Percentiles rank a stretch among this genome's conserved stretches.
Conservation (phyloP, 1,140 invertebrate species). For the Papilio polyxenes region DNA sequence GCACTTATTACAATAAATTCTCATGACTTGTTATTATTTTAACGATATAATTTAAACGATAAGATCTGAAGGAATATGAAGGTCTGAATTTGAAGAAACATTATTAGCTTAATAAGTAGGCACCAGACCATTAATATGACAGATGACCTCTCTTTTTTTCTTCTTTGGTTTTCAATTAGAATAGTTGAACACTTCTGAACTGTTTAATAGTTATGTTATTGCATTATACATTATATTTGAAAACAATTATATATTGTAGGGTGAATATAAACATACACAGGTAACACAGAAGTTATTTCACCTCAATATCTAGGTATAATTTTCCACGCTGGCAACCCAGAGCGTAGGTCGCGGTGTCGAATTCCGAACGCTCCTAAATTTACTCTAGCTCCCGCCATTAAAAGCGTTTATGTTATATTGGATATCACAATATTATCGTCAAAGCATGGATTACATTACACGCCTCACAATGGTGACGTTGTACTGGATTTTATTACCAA, state of each 20-base stretch:
- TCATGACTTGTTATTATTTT: too few species aligned
- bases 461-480: conserved; percentile 31
- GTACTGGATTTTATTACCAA: conserved; percentile 26
- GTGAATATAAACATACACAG: background rate
- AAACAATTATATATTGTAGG: background rate
- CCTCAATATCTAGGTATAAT: conserved; percentile 28
- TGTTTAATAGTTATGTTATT: background rate
- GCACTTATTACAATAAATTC: too few species aligned
- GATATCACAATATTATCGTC: conserved; percentile 65
- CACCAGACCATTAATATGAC: too few species aligned
- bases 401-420: conserved; percentile 76
- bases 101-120: too few species aligned
- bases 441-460: conserved; percentile 52
- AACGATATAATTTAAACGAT: too few species aligned
- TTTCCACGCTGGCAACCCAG: conserved; percentile 51
- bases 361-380: conserved; percentile 77
- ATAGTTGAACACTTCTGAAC: too few species aligned
- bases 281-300: conserved; percentile 2
- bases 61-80: too few species aligned
- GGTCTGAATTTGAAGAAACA: too few species aligned
- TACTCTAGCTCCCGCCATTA: conserved; percentile 74
- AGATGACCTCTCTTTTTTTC: background rate
- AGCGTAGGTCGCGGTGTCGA: conserved; percentile 63
- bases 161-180: background rate
- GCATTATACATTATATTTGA: background rate